Evolutionary conservation across 2,888 invertebrate species (phyloP), one percentile per base, ranked within the genome.

Genomic region (Amphipoea oculea): DNA sequence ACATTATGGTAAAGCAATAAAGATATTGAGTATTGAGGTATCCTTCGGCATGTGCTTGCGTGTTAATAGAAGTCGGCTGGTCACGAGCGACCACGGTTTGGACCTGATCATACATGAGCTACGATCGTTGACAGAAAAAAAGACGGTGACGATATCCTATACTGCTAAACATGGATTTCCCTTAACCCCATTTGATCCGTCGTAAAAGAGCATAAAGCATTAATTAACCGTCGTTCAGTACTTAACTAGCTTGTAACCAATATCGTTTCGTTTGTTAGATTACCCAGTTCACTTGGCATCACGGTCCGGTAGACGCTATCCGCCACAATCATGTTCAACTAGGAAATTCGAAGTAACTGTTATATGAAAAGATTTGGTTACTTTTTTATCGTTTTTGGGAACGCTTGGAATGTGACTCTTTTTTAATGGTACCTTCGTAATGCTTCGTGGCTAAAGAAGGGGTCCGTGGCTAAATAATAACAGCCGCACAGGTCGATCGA

Each of bases 281-380:
- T 74, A 54, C 14, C n/a, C 54, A 82, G 17, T 82, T 48, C 62
- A 82, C 36, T 40, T 17, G 80, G 29, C 54, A 74, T 74, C 54
- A 68, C 54, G 54, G 60, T 68, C 36, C 23, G 40, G 1, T 75
- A 29, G 6, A 14, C 42, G n/a, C 45, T 81, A 67, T 45, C 42
- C 54, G 45, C 54, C 14, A 67, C 67, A 74, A 54, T 75, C 42
- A 36, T 48, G 14, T 72, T 57, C 7, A 66, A 48, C n/a, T 23
- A 45, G 51, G 12, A 62, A 45, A 81, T 73, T 73, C n/a, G 4
- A 17, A 54, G 7, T 20, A 20, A 2, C n/a, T 9, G 4, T 20
- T 62, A 23, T 6, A n/a, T 36, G 40, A 14, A 12, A 42, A 23
- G 4, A 48, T 4, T 78, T 60, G 3, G 2, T 48, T 29, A 11